Percentiles rank a stretch among this genome's conserved stretches.
These are phyloP conservation scores for Hartigia nigra DNA, from an alignment of 2,888 invertebrate genomes.

Conservation along the genomic window DNA sequence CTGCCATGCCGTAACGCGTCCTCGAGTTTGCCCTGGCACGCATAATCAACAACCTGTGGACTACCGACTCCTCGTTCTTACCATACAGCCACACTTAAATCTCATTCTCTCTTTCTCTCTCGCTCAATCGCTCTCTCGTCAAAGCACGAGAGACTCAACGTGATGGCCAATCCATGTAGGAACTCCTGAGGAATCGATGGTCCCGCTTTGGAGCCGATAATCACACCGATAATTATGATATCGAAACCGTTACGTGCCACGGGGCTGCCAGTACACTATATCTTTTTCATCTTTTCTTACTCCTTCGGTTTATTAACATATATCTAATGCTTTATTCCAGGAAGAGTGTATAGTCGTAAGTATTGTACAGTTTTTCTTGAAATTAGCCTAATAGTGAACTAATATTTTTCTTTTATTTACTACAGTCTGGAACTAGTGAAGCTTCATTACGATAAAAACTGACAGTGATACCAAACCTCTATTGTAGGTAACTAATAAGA, in stretches of 20 bases:
- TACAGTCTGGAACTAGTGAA: background rate
- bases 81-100: background rate
- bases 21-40: background rate
- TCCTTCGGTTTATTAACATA: background rate
- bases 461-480: background rate
- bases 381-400: background rate
- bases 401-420: background rate
- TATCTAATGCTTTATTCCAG: background rate
- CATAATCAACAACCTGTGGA: constrained; percentile 6
- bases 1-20: constrained; percentile 21
- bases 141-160: background rate
- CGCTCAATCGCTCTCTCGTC: background rate
- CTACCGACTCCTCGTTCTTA: background rate
- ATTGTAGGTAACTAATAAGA: background rate
- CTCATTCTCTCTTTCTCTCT: background rate
- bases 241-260: background rate
- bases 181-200: background rate
- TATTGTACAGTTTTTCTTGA: background rate
- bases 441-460: background rate
- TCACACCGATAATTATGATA: background rate
- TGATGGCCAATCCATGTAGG: background rate
- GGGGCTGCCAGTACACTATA: background rate
- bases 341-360: background rate
- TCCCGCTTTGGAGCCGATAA: background rate
- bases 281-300: background rate